Conservation (phyloP, 2,113 vertebrate genomes). For the Elephantulus edwardii region DNA sequence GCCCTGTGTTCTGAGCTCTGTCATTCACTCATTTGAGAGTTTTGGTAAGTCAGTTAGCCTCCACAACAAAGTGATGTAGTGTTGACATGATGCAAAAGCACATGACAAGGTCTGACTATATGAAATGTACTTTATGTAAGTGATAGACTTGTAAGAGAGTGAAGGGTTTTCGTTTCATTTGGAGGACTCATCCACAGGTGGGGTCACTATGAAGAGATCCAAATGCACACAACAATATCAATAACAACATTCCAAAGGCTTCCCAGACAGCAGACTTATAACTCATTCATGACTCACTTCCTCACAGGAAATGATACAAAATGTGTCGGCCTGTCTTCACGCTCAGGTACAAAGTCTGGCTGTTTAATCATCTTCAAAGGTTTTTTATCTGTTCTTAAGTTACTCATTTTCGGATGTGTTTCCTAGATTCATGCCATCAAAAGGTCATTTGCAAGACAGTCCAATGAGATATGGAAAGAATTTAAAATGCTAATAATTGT, state of each 20-base stretch:
- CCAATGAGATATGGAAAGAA: background rate
- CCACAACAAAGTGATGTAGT: background rate
- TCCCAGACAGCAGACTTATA: background rate
- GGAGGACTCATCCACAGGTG: background rate
- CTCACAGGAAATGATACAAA: background rate
- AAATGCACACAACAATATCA: too few species aligned
- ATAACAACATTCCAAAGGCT: background rate
- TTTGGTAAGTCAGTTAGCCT: background rate
- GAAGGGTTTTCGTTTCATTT: background rate
- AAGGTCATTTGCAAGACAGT: background rate
- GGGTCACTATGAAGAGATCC: too few species aligned
- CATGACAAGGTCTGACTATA: background rate
- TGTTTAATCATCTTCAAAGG: background rate
- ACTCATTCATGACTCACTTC: background rate
- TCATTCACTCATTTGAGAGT: background rate
- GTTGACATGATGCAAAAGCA: background rate
- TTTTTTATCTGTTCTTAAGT: background rate
- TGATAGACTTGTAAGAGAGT: background rate
- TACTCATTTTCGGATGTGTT: background rate
- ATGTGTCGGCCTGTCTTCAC: fast-evolving
- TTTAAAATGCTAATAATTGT: background rate
- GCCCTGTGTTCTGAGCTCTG: background rate
- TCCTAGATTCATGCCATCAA: background rate
- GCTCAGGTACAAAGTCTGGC: background rate
- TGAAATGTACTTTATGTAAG: background rate